A percentile compares a stretch with the other conserved stretches of the same genome.
Conservation (phyloP, 35 echinoderm and acorn worm species). For the Stichopus chloronotus region DNA sequence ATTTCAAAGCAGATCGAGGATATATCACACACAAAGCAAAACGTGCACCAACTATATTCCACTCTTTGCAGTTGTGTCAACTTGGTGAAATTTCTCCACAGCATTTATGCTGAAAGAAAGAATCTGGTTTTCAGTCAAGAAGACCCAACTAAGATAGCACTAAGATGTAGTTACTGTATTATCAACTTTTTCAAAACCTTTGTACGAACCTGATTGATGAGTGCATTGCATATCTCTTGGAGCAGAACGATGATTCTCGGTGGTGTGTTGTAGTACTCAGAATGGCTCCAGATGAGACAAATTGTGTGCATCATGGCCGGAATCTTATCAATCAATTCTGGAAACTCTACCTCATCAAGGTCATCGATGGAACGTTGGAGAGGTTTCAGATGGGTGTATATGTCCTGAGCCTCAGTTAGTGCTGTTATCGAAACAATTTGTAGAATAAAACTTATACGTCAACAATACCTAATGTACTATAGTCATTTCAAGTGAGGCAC, state of each 20-base stretch:
- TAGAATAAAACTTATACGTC: no score
- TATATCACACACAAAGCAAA: no score
- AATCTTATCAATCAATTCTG: conserved; percentile 71
- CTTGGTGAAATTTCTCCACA: no score
- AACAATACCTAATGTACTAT: not conserved
- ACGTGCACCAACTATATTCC: no score
- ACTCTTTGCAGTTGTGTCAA: no score
- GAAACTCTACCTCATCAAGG: conserved; percentile 88
- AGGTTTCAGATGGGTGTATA: conserved; percentile 88
- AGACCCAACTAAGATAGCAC: no score
- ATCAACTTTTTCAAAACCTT: no score
- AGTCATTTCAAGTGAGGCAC: no score
- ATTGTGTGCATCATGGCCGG: conserved; percentile 84
- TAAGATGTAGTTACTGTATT: no score
- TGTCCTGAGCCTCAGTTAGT: conserved; percentile 94
- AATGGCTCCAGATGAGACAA: conserved; percentile 95
- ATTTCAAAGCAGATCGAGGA: no score
- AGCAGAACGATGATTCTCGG: conserved; percentile 96
- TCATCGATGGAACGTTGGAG: conserved; percentile 78
- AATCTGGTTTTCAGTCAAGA: no score
- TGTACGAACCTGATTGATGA: conserved; percentile 77
- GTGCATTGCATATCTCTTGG: conserved; percentile 93
- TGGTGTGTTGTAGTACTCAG: conserved; percentile 95
- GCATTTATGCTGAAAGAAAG: no score
- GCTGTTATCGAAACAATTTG: conserved; percentile 22